A percentile compares a stretch with the other conserved stretches of the same genome.
phyloP scores from a whole-genome alignment of 2,113 vertebrate genomes.

The Salvelinus namaycush region DNA sequence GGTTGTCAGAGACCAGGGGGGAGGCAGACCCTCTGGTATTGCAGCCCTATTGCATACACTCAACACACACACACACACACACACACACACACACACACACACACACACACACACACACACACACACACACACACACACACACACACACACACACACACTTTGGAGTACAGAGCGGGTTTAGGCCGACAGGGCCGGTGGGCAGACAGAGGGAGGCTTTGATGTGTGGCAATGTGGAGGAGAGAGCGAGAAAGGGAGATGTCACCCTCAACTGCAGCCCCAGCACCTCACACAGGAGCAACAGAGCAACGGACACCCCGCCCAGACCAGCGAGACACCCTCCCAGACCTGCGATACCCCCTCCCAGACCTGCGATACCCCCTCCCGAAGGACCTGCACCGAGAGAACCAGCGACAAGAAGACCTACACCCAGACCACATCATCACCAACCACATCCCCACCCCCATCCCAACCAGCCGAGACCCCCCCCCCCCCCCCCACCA shows the following conservation, averaged over 20 bases:
- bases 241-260: background rate
- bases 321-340: no score
- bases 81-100: background rate
- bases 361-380: no score
- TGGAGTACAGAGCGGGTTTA: slow-evolving; percentile 34
- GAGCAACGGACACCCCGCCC: no score
- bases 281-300: no score
- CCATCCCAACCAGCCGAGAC: no score
- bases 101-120: background rate
- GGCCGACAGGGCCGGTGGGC: slow-evolving; percentile 22
- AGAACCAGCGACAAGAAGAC: background rate
- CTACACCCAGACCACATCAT: no score
- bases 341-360: no score
- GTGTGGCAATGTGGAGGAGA: slow-evolving; percentile 12
- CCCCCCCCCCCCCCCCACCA: no score
- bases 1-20: slow-evolving; percentile 33
- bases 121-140: background rate
- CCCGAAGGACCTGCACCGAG: no score
- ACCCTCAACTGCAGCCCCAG: no score
- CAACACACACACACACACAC: background rate
- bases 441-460: no score
- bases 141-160: background rate
- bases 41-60: background rate
- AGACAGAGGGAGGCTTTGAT: slow-evolving; percentile 49
- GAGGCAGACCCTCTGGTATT: slow-evolving; percentile 28